Evolutionary conservation across 2,888 invertebrate species (phyloP).

Genomic region (Andrena hattorfiana): DNA sequence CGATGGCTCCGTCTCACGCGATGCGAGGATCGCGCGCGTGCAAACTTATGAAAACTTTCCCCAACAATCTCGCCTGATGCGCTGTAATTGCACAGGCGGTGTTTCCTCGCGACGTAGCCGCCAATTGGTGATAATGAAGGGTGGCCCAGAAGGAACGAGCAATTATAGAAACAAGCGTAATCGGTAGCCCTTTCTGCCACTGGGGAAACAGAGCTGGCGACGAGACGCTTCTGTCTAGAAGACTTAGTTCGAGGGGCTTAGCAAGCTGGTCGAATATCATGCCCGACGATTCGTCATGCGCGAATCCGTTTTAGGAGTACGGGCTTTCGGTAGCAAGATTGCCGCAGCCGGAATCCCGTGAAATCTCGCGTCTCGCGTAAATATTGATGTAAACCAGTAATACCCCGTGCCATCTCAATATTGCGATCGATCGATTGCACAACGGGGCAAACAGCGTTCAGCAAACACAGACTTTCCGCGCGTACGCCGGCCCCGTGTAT

Average conservation of each 20-base stretch:
- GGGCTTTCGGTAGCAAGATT: conserved; percentile 25
- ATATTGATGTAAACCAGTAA: conserved; percentile 69
- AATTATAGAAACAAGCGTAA: conserved; percentile 3
- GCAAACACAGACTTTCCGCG: conserved; percentile 58
- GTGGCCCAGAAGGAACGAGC: conserved; percentile 13
- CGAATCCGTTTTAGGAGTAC: conserved; percentile 3
- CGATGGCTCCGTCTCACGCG: conserved; percentile 53
- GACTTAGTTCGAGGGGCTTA: not conserved
- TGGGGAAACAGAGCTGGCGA: no score
- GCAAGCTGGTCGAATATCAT: not conserved
- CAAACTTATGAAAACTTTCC: conserved; percentile 46
- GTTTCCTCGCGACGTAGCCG: conserved; percentile 24
- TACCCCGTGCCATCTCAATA: conserved; percentile 55
- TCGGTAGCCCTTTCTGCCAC: no score
- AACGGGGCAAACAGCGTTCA: conserved; percentile 63
- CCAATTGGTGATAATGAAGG: not conserved
- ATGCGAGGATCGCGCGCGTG: conserved; percentile 4
- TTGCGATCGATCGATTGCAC: conserved; percentile 64
- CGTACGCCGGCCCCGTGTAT: conserved; percentile 31
- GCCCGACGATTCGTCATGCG: not conserved
- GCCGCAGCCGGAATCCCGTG: conserved; percentile 24
- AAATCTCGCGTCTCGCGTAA: conserved; percentile 64
- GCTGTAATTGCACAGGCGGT: conserved; percentile 28
- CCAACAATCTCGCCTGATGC: conserved; percentile 49
- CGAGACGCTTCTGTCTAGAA: not conserved